A percentile compares a stretch with the other conserved stretches of the same genome.
These are phyloP conservation scores for Uloborus plumipes DNA, from an alignment of 2,888 invertebrate genomes.

Conservation along the genomic window DNA sequence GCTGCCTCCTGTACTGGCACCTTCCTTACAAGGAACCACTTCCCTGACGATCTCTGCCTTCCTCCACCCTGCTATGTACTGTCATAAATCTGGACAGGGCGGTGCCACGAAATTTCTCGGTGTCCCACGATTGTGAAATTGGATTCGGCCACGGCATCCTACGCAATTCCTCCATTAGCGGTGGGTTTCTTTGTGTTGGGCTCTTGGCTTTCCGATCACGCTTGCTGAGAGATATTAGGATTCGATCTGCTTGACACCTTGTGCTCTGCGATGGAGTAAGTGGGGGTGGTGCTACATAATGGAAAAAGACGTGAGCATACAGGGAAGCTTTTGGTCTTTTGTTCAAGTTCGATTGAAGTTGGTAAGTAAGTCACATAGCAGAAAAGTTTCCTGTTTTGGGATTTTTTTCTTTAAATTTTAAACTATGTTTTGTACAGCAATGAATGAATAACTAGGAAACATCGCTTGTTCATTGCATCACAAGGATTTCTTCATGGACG, in stretches of 20 bases:
- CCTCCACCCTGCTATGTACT: conserved; percentile 10
- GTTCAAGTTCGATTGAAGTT: too few species aligned
- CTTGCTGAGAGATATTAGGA: conserved; percentile 24
- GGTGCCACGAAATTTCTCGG: conserved; percentile 35
- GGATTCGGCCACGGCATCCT: conserved; percentile 32
- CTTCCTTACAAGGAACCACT: conserved; percentile 13
- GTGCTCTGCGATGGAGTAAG: too few species aligned
- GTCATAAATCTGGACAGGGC: conserved; percentile 56
- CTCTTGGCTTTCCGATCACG: conserved; percentile 34
- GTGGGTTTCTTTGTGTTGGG: conserved; percentile 15
- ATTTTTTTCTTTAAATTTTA: too few species aligned
- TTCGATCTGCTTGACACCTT: conserved; percentile 19
- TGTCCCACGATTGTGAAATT: conserved; percentile 34
- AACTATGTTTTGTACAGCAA: too few species aligned
- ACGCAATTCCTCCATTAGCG: conserved; percentile 32
- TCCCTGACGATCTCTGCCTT: conserved; percentile 4
- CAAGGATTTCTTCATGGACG: too few species aligned
- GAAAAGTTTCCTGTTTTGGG: too few species aligned
- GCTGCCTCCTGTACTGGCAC: background rate
- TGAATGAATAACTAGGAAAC: too few species aligned
- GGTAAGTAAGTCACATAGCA: too few species aligned
- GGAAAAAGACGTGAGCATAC: too few species aligned
- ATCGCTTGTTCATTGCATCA: too few species aligned
- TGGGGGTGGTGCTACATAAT: too few species aligned
- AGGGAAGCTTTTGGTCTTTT: too few species aligned